phyloP scores from a whole-genome alignment of 2,888 invertebrate genomes.

The Heliconius hortense region DNA sequence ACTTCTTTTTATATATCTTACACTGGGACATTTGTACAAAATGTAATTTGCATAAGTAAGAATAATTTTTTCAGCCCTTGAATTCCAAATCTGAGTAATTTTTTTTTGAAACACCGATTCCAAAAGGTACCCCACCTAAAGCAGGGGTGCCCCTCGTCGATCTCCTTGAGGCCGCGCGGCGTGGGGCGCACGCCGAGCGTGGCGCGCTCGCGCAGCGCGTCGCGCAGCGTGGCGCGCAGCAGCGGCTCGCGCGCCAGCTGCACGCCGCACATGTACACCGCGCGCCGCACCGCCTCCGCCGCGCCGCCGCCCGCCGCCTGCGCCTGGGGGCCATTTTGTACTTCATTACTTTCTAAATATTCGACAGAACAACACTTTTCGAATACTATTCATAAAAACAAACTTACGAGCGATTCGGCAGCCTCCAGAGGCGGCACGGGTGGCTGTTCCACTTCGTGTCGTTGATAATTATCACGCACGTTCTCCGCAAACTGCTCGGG shows the following conservation, averaged over 20 bases:
- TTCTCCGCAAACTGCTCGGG: slow-evolving; percentile 98
- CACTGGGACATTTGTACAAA: too few species aligned
- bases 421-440: slow-evolving; percentile 91
- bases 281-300: slow-evolving; percentile 94
- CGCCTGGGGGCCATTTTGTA: slow-evolving; percentile 45
- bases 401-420: slow-evolving; percentile 88
- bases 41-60: too few species aligned
- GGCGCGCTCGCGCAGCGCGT: slow-evolving; percentile 93
- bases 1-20: too few species aligned
- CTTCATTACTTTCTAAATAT: too few species aligned
- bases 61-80: too few species aligned
- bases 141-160: slow-evolving; percentile 96
- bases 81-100: too few species aligned
- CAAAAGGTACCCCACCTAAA: too few species aligned
- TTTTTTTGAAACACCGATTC: too few species aligned
- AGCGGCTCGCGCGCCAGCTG: slow-evolving; percentile 96
- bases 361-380: too few species aligned
- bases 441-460: slow-evolving; percentile 97
- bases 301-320: slow-evolving; percentile 70
- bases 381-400: slow-evolving; percentile 33
- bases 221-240: slow-evolving; percentile 91
- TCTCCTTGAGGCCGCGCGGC: slow-evolving; percentile 94
- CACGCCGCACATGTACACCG: slow-evolving; percentile 96
- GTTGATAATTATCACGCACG: slow-evolving; percentile 95
- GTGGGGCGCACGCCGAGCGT: slow-evolving; percentile 92